A percentile compares a stretch with the other conserved stretches of the same genome.
phyloP scores from a whole-genome alignment of 2,113 vertebrate genomes.

The Oreochromis tanganicae region DNA sequence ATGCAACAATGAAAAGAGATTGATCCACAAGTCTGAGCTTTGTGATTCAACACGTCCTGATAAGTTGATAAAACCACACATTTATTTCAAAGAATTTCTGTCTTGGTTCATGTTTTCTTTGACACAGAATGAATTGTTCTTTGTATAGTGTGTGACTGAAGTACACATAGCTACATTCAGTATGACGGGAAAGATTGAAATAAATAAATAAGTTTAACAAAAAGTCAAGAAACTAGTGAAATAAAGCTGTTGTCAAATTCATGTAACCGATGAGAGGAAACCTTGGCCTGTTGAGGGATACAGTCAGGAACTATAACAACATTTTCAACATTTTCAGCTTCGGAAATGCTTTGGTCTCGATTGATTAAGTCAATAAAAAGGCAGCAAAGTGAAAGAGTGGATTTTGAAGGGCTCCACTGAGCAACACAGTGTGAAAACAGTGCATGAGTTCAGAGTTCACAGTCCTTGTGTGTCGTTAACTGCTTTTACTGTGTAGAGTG shows the following conservation, averaged over 20 bases:
- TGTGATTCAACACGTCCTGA: not conserved
- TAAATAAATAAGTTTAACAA: not conserved
- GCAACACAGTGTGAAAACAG: not conserved
- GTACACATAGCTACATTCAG: not conserved
- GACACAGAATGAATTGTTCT: not conserved
- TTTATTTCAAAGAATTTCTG: not conserved
- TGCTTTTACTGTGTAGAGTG: not conserved
- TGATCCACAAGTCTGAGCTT: not conserved
- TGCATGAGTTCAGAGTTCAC: not conserved
- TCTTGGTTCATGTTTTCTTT: not conserved
- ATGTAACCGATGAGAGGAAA: not conserved
- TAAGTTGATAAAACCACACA: not conserved
- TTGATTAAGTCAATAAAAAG: not conserved
- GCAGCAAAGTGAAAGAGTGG: not conserved
- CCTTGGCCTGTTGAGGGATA: not conserved
- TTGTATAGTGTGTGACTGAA: not conserved
- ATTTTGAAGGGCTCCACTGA: not conserved
- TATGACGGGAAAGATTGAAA: not conserved
- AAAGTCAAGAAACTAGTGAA: not conserved
- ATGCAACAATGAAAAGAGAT: slow-evolving; percentile 2
- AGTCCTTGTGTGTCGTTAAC: not conserved
- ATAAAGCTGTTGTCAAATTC: not conserved
- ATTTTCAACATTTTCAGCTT: not conserved
- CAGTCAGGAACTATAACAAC: not conserved
- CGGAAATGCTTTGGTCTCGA: not conserved